These are phyloP conservation scores for Meandrina meandrites DNA, from an alignment of 92 coral and sea anemone genomes.

Conservation along the genomic window DNA sequence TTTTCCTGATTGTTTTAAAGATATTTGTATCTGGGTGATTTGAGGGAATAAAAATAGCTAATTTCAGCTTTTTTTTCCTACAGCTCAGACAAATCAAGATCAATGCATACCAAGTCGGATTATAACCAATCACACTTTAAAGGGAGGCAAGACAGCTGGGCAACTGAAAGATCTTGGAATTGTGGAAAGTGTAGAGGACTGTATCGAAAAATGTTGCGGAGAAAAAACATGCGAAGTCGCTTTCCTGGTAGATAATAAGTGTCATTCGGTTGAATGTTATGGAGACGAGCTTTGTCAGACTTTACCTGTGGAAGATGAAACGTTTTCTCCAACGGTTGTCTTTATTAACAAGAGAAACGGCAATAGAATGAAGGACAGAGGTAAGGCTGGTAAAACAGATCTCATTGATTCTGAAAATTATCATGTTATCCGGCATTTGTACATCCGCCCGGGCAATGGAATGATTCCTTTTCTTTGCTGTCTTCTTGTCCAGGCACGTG, in stretches of 20 bases:
- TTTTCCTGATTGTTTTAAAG: too few relatives aligned
- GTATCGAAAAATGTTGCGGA: slow-evolving; percentile 88
- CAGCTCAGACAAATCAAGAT: slow-evolving; percentile 56
- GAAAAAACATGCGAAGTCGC: slow-evolving; percentile 85
- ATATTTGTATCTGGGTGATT: too few relatives aligned
- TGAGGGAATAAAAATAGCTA: too few relatives aligned
- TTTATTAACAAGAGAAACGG: slow-evolving; percentile 84
- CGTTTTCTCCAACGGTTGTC: slow-evolving; percentile 77
- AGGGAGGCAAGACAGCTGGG: slow-evolving; percentile 93
- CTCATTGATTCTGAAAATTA: neutral
- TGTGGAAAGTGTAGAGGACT: slow-evolving; percentile 82
- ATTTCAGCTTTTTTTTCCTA: neutral
- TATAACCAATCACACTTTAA: slow-evolving; percentile 82
- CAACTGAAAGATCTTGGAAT: slow-evolving; percentile 75
- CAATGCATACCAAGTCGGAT: slow-evolving; percentile 90
- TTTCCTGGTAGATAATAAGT: slow-evolving; percentile 72
- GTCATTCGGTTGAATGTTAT: slow-evolving; percentile 91
- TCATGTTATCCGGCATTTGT: too few relatives aligned
- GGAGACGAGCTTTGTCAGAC: slow-evolving; percentile 94
- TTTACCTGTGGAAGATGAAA: slow-evolving; percentile 62
- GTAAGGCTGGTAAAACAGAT: slow-evolving; percentile 32
- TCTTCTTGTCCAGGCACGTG: slow-evolving; percentile 63
- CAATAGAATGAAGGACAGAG: slow-evolving; percentile 79
- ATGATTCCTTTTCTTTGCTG: neutral
- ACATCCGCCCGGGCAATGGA: neutral